These are phyloP conservation scores for Melanotaenia parkinsoni DNA, from an alignment of 2,797 vertebrate genomes.

Conservation along the genomic window DNA sequence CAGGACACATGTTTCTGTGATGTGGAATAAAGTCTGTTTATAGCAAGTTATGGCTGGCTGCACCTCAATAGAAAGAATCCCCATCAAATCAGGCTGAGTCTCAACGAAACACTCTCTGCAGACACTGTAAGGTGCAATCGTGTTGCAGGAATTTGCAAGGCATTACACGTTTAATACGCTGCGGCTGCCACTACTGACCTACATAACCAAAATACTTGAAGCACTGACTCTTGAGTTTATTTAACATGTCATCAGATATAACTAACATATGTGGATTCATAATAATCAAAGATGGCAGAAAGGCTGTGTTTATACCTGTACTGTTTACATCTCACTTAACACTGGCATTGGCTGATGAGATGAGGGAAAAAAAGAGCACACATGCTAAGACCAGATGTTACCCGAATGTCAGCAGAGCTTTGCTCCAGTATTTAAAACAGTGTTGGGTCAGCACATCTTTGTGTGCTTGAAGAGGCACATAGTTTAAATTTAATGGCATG, in stretches of 20 bases:
- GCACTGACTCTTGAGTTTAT: not conserved
- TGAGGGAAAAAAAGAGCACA: slow-evolving; percentile 8
- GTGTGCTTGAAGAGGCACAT: not conserved
- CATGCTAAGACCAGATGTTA: slow-evolving; percentile 38
- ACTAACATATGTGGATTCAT: slow-evolving; percentile 4
- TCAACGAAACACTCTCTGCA: slow-evolving; percentile 8
- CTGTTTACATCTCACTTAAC: slow-evolving; percentile 9
- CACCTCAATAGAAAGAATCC: slow-evolving; percentile 54
- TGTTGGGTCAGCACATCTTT: not conserved
- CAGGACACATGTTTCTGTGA: slow-evolving; percentile 94
- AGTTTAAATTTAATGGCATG: not conserved
- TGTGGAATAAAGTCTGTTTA: slow-evolving; percentile 87
- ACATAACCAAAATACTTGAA: slow-evolving; percentile 9
- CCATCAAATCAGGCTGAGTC: slow-evolving; percentile 40
- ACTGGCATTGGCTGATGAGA: slow-evolving; percentile 9
- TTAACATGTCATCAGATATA: slow-evolving; percentile 13
- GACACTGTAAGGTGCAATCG: slow-evolving; percentile 8
- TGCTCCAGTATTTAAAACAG: slow-evolving; percentile 23
- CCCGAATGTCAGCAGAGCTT: slow-evolving; percentile 15
- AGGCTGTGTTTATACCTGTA: slow-evolving; percentile 11
- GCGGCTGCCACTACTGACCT: slow-evolving; percentile 11
- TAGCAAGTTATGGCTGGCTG: slow-evolving; percentile 80
- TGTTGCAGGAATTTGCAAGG: slow-evolving; percentile 22
- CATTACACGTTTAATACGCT: slow-evolving; percentile 17
- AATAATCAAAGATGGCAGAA: slow-evolving; percentile 13